Evolutionary conservation across 2,113 vertebrate genomes (phyloP).

Genomic region (Zosterops lateralis): DNA sequence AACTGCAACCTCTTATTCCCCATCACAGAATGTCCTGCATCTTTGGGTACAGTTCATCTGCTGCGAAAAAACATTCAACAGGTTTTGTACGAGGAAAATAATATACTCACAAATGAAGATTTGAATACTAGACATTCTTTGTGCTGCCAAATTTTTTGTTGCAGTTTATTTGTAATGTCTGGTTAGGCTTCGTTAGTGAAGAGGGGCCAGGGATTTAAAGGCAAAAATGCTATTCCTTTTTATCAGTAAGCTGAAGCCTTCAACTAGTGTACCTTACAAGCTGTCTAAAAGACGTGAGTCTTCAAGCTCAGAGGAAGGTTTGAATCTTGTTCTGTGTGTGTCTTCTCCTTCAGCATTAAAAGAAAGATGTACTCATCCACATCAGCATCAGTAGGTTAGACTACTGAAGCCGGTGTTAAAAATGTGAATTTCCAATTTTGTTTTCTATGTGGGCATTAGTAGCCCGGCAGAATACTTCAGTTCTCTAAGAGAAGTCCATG

Average conservation of each 20-base stretch:
- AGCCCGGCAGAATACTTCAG: slow-evolving; percentile 56
- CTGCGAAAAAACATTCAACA: slow-evolving; percentile 73
- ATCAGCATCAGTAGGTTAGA: slow-evolving; percentile 76
- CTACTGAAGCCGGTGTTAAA: slow-evolving; percentile 73
- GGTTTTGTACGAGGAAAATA: slow-evolving; percentile 75
- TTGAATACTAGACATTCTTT: slow-evolving; percentile 72
- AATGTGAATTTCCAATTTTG: slow-evolving; percentile 76
- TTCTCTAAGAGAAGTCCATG: slow-evolving; percentile 49
- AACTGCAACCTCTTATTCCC: slow-evolving; percentile 80
- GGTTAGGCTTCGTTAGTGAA: slow-evolving; percentile 69
- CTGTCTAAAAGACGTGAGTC: slow-evolving; percentile 43
- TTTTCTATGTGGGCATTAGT: slow-evolving; percentile 36
- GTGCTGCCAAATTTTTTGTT: slow-evolving; percentile 70
- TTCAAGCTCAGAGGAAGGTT: slow-evolving; percentile 58
- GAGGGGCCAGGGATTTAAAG: slow-evolving; percentile 68
- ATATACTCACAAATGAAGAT: slow-evolving; percentile 71
- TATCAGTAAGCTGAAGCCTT: slow-evolving; percentile 66
- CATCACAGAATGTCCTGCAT: slow-evolving; percentile 70
- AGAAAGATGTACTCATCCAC: slow-evolving; percentile 49
- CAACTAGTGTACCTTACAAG: slow-evolving; percentile 59
- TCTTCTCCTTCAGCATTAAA: slow-evolving; percentile 67
- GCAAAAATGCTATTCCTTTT: slow-evolving; percentile 58
- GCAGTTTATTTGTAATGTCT: slow-evolving; percentile 74
- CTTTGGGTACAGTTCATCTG: slow-evolving; percentile 76
- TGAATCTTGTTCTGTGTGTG: slow-evolving; percentile 44